These are phyloP conservation scores for Atractosteus spatula DNA, from an alignment of 2,113 vertebrate genomes.

Conservation along the genomic window DNA sequence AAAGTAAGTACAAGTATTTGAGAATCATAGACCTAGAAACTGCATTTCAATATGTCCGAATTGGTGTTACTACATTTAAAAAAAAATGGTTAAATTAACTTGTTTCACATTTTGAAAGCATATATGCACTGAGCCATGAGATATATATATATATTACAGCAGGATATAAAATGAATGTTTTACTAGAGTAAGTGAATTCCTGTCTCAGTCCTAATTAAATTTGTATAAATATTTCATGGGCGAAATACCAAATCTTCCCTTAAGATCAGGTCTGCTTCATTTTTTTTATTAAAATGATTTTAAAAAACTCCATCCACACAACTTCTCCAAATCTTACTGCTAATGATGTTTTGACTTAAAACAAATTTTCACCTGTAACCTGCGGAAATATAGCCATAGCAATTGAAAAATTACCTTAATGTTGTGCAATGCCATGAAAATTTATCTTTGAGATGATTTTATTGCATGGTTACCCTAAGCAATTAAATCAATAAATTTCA, in stretches of 20 bases:
- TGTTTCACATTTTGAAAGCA: too few relatives aligned
- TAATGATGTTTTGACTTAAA: slow-evolving; percentile 79
- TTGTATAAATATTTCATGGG: slow-evolving; percentile 58
- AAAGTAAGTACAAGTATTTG: too few relatives aligned
- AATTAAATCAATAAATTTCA: slow-evolving; percentile 95
- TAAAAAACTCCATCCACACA: slow-evolving; percentile 45
- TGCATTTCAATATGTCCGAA: too few relatives aligned
- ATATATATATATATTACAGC: slow-evolving; percentile 47
- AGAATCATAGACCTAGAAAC: too few relatives aligned
- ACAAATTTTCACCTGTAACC: slow-evolving; percentile 83
- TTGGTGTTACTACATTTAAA: too few relatives aligned
- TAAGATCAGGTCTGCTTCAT: slow-evolving; percentile 29
- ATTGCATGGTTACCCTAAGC: slow-evolving; percentile 92
- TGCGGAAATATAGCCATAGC: slow-evolving; percentile 76
- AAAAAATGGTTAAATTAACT: too few relatives aligned
- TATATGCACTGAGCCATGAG: not conserved
- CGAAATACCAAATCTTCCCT: slow-evolving; percentile 58
- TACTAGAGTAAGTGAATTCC: slow-evolving; percentile 70
- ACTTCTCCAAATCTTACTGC: slow-evolving; percentile 44
- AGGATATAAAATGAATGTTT: slow-evolving; percentile 59
- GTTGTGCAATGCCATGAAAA: slow-evolving; percentile 79
- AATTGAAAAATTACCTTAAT: slow-evolving; percentile 84
- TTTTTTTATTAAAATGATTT: slow-evolving; percentile 30
- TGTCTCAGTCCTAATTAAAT: slow-evolving; percentile 70
- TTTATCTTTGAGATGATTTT: slow-evolving; percentile 91